Evolutionary conservation across 2,888 invertebrate genomes (phyloP).

Genomic region (Eueremaeus valkanovi): DNA sequence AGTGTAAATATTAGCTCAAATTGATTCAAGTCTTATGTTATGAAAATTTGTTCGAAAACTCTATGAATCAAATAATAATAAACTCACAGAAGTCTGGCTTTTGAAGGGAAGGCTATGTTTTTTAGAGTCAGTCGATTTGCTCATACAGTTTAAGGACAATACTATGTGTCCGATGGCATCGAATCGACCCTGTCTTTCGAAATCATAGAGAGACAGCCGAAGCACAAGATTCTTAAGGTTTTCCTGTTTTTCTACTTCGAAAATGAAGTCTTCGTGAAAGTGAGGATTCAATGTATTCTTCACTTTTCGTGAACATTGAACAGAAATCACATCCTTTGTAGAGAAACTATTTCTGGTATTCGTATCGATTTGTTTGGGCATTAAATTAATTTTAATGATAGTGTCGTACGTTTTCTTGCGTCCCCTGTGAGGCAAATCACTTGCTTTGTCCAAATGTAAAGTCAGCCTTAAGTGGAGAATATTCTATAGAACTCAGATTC

Average conservation of each 20-base stretch:
- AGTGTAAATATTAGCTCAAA: not conserved
- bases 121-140: constrained; percentile 7
- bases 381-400: constrained; percentile 49
- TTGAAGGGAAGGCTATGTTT: constrained; percentile 41
- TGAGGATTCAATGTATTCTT: constrained; percentile 48
- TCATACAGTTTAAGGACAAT: constrained; percentile 48
- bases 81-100: constrained; percentile 41
- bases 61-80: not conserved
- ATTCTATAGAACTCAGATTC: too few relatives aligned
- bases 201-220: constrained; percentile 50
- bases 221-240: constrained; percentile 46
- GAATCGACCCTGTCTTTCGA: constrained; percentile 49
- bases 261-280: constrained; percentile 49
- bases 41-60: not conserved
- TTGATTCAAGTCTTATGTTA: not conserved
- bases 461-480: constrained; percentile 33
- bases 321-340: constrained; percentile 46
- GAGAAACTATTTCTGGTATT: constrained; percentile 44
- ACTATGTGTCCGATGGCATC: constrained; percentile 51
- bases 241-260: constrained; percentile 48
- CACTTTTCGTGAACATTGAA: constrained; percentile 47
- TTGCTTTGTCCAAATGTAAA: constrained; percentile 48
- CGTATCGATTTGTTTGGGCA: not conserved
- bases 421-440: constrained; percentile 50
- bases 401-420: constrained; percentile 47